Evolutionary conservation across 2,797 vertebrate genomes (phyloP).

Genomic region (Anabas testudineus): DNA sequence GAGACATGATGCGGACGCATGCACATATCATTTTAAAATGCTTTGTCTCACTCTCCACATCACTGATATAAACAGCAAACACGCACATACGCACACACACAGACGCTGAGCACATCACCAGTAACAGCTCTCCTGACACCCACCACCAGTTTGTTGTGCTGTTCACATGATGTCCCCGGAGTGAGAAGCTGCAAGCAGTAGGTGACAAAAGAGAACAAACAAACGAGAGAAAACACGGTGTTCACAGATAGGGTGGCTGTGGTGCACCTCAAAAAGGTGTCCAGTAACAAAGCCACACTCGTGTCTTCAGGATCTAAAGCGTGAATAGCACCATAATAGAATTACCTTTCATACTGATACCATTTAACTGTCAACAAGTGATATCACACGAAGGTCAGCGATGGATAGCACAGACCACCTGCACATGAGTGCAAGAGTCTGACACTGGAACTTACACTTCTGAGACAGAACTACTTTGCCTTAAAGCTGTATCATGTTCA

Average conservation of each 20-base stretch:
- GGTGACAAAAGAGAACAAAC: conserved; percentile 47
- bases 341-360: conserved; percentile 10
- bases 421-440: background rate
- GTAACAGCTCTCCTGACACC: conserved; percentile 45
- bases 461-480: background rate
- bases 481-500: background rate
- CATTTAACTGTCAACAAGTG: conserved; percentile 11
- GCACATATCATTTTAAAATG: conserved; percentile 7
- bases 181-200: conserved; percentile 33
- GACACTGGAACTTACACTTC: background rate
- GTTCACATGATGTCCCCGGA: conserved; percentile 48
- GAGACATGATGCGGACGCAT: background rate
- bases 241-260: conserved; percentile 14
- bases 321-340: conserved; percentile 5
- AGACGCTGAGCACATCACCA: conserved; percentile 18
- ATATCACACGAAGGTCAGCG: background rate
- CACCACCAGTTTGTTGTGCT: conserved; percentile 47
- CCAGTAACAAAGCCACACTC: conserved; percentile 10
- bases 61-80: conserved; percentile 27
- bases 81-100: conserved; percentile 5
- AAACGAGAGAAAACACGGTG: conserved; percentile 18
- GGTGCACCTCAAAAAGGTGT: conserved; percentile 12
- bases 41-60: conserved; percentile 27
- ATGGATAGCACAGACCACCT: background rate
- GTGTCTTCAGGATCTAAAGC: conserved; percentile 36